These are phyloP conservation scores for Eriocheir sinensis DNA, from an alignment of 1,140 invertebrate species.

Conservation along the genomic window DNA sequence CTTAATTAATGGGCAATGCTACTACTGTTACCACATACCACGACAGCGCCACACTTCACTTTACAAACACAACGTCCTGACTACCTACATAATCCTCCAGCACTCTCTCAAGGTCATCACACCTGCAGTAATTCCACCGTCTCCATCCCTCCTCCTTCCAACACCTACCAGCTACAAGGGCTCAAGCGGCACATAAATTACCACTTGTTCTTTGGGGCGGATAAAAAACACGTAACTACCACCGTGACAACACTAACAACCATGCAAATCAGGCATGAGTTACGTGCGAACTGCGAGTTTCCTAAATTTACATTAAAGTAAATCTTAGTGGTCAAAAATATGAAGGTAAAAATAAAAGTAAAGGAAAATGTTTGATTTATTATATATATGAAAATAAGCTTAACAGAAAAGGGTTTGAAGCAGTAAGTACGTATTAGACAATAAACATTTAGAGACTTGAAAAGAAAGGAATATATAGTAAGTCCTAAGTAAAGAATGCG, in stretches of 20 bases:
- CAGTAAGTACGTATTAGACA: too few species aligned
- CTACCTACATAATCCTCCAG: background rate
- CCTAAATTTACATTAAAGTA: background rate
- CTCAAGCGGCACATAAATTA: background rate
- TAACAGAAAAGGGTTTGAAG: too few species aligned
- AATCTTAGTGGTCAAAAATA: background rate
- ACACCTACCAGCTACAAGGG: background rate
- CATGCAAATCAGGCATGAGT: constrained; percentile 23
- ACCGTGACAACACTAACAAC: background rate
- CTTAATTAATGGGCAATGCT: too few species aligned
- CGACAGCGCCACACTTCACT: too few species aligned
- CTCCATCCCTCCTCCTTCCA: background rate
- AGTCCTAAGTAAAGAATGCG: background rate
- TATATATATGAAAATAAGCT: too few species aligned
- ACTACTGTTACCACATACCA: background rate
- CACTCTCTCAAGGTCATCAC: background rate
- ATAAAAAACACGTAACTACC: background rate
- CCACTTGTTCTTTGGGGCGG: background rate
- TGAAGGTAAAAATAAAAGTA: background rate
- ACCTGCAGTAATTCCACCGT: background rate
- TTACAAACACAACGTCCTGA: too few species aligned
- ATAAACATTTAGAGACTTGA: too few species aligned
- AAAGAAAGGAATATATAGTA: background rate
- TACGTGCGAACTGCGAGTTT: constrained; percentile 4
- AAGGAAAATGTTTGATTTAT: background rate